phyloP scores from a whole-genome alignment of 2,888 invertebrate genomes.

The Pterobdella sp. region DNA sequence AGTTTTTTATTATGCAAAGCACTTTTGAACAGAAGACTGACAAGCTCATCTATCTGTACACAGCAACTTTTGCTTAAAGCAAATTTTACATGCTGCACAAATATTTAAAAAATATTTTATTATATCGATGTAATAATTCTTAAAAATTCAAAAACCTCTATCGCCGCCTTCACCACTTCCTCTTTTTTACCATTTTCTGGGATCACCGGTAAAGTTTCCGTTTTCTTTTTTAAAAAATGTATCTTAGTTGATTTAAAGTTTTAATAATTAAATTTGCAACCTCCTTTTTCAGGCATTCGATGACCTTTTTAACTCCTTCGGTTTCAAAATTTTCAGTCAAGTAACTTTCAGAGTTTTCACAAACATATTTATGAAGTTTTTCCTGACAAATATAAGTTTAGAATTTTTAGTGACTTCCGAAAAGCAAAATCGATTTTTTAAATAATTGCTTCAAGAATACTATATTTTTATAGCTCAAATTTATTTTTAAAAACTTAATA shows the following conservation, averaged over 20 bases:
- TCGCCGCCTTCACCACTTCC: constrained; percentile 1
- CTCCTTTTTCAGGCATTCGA: constrained; percentile 25
- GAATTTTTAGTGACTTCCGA: no score
- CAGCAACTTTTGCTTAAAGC: constrained; percentile 7
- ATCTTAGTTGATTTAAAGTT: not conserved
- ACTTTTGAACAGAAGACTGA: not conserved
- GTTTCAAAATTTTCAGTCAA: constrained; percentile 17
- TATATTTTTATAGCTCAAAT: no score
- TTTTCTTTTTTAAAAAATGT: constrained; percentile 1
- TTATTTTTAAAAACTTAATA: no score
- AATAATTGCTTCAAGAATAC: no score
- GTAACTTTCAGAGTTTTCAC: constrained; percentile 8
- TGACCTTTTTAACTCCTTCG: constrained; percentile 11
- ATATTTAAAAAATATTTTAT: no score
- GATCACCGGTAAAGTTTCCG: constrained; percentile 12
- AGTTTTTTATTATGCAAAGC: constrained; percentile 20
- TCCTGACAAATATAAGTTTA: constrained; percentile 10
- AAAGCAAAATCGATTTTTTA: no score
- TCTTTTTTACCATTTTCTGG: constrained; percentile 22
- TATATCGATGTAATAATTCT: no score
- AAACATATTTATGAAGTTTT: constrained; percentile 14
- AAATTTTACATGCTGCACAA: not conserved
- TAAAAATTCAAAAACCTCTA: no score
- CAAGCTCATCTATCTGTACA: constrained; percentile 10
- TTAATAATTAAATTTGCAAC: not conserved